Base-by-base conservation (phyloP, 2,113 vertebrate species). In the Danio rerio region DNA sequence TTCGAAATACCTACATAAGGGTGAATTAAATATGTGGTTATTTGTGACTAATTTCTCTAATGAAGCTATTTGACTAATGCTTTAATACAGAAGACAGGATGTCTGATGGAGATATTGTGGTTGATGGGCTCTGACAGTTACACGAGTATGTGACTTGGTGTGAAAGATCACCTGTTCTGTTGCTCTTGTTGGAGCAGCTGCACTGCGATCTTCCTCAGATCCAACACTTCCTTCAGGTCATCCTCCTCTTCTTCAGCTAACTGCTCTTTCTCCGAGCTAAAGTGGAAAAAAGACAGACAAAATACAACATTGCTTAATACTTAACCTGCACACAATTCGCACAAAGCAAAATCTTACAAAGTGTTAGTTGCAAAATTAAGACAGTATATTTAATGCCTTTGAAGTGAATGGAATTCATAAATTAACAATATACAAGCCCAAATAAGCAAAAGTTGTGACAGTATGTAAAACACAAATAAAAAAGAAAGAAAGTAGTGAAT, bases 141-240 rank as follows among this genome's bases (percentile, higher is more conserved):
- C 53, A n/a, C 12, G 15, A 53, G n/a, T 71, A 18, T 43, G 31
- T 61, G 31, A 59, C 4, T 49, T 21, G 4, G 7, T 13, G 15
- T 77, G 63, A 58, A 40, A 63, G 59, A 18, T 18, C 92, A 99
- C 98, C 98, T 95, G 91, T 96, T 98, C 88, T 98, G 98, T 84
- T 97, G 96, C 79, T 99, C 98, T 88, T 98, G 97, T 87, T 99
- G 96, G 84, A 99, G 81, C 71, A 99, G 94, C 82, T 99, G 97
- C 76, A 96, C 95, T 2, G 97, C 97, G 82, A 99, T 98, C 94
- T 98, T 98, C 91, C 97, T 96, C 88, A 99, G 90, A 87, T 99
- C 97, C 86, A 96, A 93, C 80, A 99, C 97, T 90, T 98, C 97
- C 88, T 97, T 98, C 86, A 99, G 91, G 78, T 98, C 96, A 81